These are phyloP conservation scores for Enteromius paludinosus DNA, from an alignment of 2,797 vertebrate species.

Conservation along the genomic window DNA sequence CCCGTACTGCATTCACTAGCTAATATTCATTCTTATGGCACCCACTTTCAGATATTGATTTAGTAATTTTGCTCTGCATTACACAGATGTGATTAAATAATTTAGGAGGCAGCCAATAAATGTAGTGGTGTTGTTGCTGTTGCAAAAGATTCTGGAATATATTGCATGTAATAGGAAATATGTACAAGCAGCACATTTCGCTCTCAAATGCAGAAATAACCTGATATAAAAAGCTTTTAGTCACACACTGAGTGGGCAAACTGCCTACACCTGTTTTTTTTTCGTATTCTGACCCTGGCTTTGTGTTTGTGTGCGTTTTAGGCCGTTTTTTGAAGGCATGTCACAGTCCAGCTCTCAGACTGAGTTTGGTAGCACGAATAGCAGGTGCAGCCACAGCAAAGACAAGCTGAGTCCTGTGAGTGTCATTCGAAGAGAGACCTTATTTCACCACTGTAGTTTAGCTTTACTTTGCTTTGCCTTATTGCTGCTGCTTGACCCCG, in stretches of 20 bases:
- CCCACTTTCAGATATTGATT: conserved; percentile 11
- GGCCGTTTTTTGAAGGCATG: conserved; percentile 90
- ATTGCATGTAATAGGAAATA: neutral
- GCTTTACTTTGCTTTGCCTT: conserved; percentile 2
- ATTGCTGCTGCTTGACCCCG: neutral
- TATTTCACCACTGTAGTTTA: neutral
- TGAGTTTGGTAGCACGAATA: conserved; percentile 88
- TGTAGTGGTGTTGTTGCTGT: neutral
- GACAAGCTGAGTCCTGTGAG: conserved; percentile 86
- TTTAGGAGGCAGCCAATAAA: neutral
- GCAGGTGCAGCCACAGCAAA: conserved; percentile 83
- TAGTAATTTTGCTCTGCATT: conserved; percentile 17
- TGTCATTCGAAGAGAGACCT: conserved; percentile 36
- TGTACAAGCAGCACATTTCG: neutral
- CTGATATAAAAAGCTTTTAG: conserved; percentile 11
- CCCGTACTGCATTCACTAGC: conserved; percentile 44
- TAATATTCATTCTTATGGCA: neutral
- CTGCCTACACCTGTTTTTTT: neutral
- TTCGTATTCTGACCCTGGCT: conserved; percentile 10
- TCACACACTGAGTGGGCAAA: conserved; percentile 6
- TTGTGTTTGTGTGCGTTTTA: conserved; percentile 56
- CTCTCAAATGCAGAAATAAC: conserved; percentile 14
- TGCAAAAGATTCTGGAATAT: neutral
- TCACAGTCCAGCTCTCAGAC: conserved; percentile 91
- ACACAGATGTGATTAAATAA: neutral